Percentiles rank a stretch among this genome's conserved stretches.
Conservation (phyloP, 1,140 invertebrate genomes). For the Anoplolepis gracilipes region DNA sequence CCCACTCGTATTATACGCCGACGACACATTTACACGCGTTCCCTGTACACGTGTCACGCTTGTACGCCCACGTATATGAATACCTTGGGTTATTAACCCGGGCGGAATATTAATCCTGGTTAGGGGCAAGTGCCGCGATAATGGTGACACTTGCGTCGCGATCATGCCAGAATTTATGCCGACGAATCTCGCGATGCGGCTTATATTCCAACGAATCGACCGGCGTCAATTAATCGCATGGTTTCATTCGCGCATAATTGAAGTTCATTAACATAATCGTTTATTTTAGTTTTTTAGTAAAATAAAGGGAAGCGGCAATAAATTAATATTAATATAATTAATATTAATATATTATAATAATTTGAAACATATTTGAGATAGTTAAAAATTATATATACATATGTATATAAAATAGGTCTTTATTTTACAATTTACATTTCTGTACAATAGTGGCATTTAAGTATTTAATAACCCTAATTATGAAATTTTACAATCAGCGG, state of each 20-base stretch:
- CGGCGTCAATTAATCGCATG: slow-evolving; percentile 17
- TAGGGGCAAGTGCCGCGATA: slow-evolving; percentile 69
- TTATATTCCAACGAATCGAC: slow-evolving; percentile 34
- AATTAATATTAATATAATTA: no score
- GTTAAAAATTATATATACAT: background rate
- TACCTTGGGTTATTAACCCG: slow-evolving; percentile 69
- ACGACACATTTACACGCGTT: background rate
- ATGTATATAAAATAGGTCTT: background rate
- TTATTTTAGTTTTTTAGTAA: background rate
- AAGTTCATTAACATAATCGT: background rate
- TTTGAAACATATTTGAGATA: background rate
- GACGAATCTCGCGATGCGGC: slow-evolving; percentile 20
- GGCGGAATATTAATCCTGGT: slow-evolving; percentile 68
- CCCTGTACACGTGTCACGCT: background rate
- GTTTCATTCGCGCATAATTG: background rate
- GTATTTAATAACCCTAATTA: background rate
- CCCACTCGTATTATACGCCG: slow-evolving; percentile 17
- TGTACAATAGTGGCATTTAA: background rate
- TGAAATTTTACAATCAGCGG: slow-evolving; percentile 5
- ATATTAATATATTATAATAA: no score
- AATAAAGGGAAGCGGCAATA: background rate
- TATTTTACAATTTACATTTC: slow-evolving; percentile 13
- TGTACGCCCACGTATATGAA: background rate
- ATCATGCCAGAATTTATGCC: slow-evolving; percentile 67
- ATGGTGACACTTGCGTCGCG: slow-evolving; percentile 65